Base-by-base conservation (phyloP, 2,888 invertebrate species). In the Apamea crenata region DNA sequence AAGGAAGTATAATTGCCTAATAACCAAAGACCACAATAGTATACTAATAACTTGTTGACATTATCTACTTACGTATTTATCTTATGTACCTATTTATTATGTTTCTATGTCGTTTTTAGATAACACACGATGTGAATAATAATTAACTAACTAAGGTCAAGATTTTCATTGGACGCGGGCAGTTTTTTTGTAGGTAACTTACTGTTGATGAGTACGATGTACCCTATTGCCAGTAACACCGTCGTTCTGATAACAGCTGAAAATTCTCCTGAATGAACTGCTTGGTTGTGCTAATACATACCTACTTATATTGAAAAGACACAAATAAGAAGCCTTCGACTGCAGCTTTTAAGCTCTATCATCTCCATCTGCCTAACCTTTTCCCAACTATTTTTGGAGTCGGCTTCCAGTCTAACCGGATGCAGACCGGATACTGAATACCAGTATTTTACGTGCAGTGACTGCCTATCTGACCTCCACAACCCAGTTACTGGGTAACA, bases 31-130 rank as follows among this genome's bases (percentile, higher is more conserved):
- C n/a, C n/a, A n/a, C n/a, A n/a, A n/a, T n/a, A n/a, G n/a, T n/a
- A n/a, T n/a, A n/a, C 56, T 74, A 66, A 71, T 86, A 74, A 66
- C 18, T 63, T 63, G 75, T 66, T 73, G 47, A 75, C 18, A 69
- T 65, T 61, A 83, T 10, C n/a, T 56, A 53, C 25, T 65, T 50
- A 80, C 18, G 8, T 66, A 63, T 32, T 56, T 82, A 36, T 73
- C 53, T 50, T 72, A 47, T 56, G 21, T 68, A 71, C 50, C 36
- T 68, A 59, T 59, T 69, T 21, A 59, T 81, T 81, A 47, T 53
- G 56, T 69, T 74, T 67, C 7, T 71, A 44, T 67, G 36, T 36
- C 4, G 53, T 47, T 47, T 84, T 69, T 7, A 68, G 67, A 85
- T 82, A 85, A 70, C 44, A 47, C 29, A 1, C 16, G 29, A 47